A percentile compares a stretch with the other conserved stretches of the same genome.
Evolutionary conservation across 2,113 vertebrate species (phyloP).

Genomic region (Syngnathus scovelli): DNA sequence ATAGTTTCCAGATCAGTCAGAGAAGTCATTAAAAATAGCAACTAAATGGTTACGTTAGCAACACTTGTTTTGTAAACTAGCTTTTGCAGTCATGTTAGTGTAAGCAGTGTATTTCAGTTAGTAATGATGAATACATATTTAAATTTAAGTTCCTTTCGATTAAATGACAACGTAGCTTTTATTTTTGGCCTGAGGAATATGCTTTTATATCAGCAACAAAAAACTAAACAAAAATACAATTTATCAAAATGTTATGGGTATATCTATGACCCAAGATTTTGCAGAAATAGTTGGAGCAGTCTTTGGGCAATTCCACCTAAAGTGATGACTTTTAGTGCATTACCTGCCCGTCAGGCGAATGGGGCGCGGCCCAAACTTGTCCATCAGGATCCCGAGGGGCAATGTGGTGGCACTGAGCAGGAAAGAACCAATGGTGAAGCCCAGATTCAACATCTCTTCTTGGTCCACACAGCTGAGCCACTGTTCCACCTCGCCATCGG

Average conservation of each 20-base stretch:
- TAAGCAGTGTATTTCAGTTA: background rate
- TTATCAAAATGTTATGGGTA: no score
- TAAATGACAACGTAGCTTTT: no score
- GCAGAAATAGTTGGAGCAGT: background rate
- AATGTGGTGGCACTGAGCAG: constrained; percentile 84
- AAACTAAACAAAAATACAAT: no score
- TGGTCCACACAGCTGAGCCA: constrained; percentile 74
- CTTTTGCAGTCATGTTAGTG: background rate
- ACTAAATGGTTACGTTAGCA: background rate
- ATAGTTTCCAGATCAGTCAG: background rate
- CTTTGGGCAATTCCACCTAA: background rate
- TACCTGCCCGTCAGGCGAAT: constrained; percentile 83
- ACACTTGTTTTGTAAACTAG: background rate
- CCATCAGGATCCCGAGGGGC: constrained; percentile 86
- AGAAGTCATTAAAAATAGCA: background rate
- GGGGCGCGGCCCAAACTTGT: constrained; percentile 81
- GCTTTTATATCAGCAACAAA: no score
- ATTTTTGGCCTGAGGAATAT: no score
- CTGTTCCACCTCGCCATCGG: background rate
- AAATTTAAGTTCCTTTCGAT: no score
- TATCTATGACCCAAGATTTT: background rate
- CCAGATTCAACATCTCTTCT: constrained; percentile 86
- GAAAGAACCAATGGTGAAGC: constrained; percentile 87
- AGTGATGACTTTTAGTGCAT: background rate
- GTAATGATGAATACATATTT: no score